These are phyloP conservation scores for Urophycis tenuis DNA, from an alignment of 2,797 vertebrate genomes.

Conservation along the genomic window DNA sequence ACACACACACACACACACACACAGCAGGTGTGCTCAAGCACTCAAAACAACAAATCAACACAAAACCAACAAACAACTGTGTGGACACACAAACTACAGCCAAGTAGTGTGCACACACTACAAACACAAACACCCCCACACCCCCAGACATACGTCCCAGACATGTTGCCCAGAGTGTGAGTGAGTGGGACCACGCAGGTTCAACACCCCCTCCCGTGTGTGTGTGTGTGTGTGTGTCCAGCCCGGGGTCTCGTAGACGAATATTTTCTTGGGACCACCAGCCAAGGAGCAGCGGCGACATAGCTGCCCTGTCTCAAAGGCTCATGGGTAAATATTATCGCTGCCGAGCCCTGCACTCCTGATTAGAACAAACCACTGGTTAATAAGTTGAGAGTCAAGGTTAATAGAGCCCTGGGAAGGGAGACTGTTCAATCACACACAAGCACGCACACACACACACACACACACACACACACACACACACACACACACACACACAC, in stretches of 20 bases:
- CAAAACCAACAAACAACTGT: no score
- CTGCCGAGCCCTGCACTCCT: conserved; percentile 28
- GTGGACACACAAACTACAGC: no score
- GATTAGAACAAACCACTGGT: conserved; percentile 37
- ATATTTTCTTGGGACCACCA: conserved; percentile 43
- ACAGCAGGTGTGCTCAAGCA: no score
- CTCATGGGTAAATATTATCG: conserved; percentile 42
- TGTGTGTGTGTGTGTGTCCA: conserved; percentile 64
- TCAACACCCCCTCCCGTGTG: conserved; percentile 63
- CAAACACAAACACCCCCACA: conserved; percentile 14
- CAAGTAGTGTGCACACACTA: no score
- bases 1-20: neutral
- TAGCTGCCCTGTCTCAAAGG: conserved; percentile 30
- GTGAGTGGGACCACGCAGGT: conserved; percentile 45
- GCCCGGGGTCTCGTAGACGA: conserved; percentile 43
- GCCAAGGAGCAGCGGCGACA: conserved; percentile 22
- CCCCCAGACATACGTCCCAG: conserved; percentile 16
- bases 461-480: no score
- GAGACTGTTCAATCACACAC: conserved; percentile 1
- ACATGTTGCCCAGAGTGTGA: conserved; percentile 47
- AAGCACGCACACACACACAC: no score
- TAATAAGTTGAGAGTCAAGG: conserved; percentile 13
- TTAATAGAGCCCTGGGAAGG: conserved; percentile 29
- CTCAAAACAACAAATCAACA: no score
- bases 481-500: no score